These are phyloP conservation scores for Salminus brasiliensis DNA, from an alignment of 2,113 vertebrate species.

Conservation along the genomic window DNA sequence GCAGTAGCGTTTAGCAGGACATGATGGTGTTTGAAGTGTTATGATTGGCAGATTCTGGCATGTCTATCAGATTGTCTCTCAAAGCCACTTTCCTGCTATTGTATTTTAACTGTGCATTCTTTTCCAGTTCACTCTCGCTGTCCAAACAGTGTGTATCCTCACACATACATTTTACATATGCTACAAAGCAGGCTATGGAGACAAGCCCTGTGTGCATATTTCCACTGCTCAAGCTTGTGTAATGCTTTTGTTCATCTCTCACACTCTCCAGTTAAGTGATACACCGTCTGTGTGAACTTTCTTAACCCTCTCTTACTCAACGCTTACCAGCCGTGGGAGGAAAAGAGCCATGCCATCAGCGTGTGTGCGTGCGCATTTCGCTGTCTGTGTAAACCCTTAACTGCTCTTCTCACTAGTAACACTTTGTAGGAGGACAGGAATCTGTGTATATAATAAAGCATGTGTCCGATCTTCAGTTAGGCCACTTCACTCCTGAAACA, in stretches of 20 bases:
- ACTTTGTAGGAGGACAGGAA: neutral
- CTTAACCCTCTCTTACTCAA: constrained; percentile 31
- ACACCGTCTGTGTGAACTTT: constrained; percentile 19
- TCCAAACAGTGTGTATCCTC: neutral
- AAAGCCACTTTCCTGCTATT: constrained; percentile 4
- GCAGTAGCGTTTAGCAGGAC: constrained; percentile 33
- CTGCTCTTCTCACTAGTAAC: neutral
- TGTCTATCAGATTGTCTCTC: constrained; percentile 16
- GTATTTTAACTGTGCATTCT: neutral
- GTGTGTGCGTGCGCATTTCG: constrained; percentile 20
- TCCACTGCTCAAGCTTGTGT: neutral
- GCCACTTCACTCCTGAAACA: neutral
- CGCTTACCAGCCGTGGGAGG: constrained; percentile 21
- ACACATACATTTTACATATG: neutral
- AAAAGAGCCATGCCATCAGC: constrained; percentile 10
- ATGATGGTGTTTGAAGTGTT: constrained; percentile 28
- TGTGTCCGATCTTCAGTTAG: neutral
- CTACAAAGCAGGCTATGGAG: constrained; percentile 10
- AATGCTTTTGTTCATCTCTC: constrained; percentile 26
- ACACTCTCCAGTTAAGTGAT: constrained; percentile 16
- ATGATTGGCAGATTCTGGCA: constrained; percentile 3
- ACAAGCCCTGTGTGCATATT: neutral
- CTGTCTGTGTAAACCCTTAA: constrained; percentile 1
- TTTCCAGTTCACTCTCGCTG: neutral
- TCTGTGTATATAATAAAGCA: constrained; percentile 5